Conservation (phyloP, 2,797 vertebrate species). For the Paedocypris micromegethes region DNA sequence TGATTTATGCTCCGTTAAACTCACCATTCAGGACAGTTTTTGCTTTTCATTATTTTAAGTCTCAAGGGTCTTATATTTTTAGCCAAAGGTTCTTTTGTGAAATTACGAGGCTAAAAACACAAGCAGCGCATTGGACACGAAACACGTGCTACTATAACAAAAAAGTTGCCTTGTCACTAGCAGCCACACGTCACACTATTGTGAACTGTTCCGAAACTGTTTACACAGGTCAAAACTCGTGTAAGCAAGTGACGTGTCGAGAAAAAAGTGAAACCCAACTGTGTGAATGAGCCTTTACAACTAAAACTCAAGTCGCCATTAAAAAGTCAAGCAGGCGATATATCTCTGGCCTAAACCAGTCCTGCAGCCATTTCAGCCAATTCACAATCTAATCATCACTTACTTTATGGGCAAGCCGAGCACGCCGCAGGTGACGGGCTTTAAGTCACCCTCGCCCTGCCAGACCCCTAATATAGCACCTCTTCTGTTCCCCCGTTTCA, state of each 20-base stretch:
- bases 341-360: slow-evolving; percentile 9
- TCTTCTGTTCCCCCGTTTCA: slow-evolving; percentile 40
- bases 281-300: slow-evolving; percentile 33
- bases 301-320: slow-evolving; percentile 24
- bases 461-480: slow-evolving; percentile 42
- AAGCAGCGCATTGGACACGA: background rate
- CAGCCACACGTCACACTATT: slow-evolving; percentile 12
- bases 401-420: slow-evolving; percentile 40
- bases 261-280: slow-evolving; percentile 31
- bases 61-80: slow-evolving; percentile 3
- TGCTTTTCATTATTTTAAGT: slow-evolving; percentile 30
- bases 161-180: slow-evolving; percentile 10
- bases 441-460: slow-evolving; percentile 23
- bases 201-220: slow-evolving; percentile 19
- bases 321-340: slow-evolving; percentile 35
- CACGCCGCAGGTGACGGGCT: slow-evolving; percentile 25
- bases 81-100: slow-evolving; percentile 8
- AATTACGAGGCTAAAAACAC: slow-evolving; percentile 21
- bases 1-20: slow-evolving; percentile 30
- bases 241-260: slow-evolving; percentile 13
- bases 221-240: slow-evolving; percentile 30
- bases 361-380: slow-evolving; percentile 15
- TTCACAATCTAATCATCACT: slow-evolving; percentile 39
- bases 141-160: slow-evolving; percentile 11
- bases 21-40: slow-evolving; percentile 4